Percentiles rank a stretch among this genome's conserved stretches.
Evolutionary conservation across 2,113 vertebrate genomes (phyloP).

Genomic region (Haemorhous mexicanus): DNA sequence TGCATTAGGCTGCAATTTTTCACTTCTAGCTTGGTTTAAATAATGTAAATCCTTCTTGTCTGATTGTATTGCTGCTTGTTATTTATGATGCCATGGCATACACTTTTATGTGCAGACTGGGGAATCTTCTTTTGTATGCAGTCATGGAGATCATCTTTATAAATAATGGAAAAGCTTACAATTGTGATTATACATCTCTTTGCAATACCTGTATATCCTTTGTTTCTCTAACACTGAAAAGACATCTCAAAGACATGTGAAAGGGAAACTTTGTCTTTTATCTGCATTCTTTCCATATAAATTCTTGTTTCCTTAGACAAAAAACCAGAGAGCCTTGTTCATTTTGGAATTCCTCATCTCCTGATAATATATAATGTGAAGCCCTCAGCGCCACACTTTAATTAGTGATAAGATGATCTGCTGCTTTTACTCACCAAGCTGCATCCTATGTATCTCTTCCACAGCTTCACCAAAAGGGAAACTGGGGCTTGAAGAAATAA

Average conservation of each 20-base stretch:
- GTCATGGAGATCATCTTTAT: constrained; percentile 45
- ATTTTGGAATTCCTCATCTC: not conserved
- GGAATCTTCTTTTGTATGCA: constrained; percentile 46
- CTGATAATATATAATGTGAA: not conserved
- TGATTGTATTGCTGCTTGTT: constrained; percentile 23
- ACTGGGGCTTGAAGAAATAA: not conserved
- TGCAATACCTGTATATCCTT: constrained; percentile 18
- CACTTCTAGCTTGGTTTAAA: constrained; percentile 40
- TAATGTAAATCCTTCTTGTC: constrained; percentile 55
- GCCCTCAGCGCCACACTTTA: not conserved
- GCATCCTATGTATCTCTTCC: not conserved
- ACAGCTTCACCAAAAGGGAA: not conserved
- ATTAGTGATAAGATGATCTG: not conserved
- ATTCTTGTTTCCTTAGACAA: not conserved
- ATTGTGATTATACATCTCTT: constrained; percentile 43
- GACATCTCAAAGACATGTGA: not conserved
- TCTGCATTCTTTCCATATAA: not conserved
- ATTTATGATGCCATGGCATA: constrained; percentile 1
- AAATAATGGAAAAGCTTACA: constrained; percentile 53
- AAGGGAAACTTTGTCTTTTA: not conserved
- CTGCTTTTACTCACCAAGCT: not conserved
- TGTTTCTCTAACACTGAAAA: constrained; percentile 16
- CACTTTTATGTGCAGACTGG: not conserved
- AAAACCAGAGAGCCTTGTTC: not conserved
- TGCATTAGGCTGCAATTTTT: constrained; percentile 47